phyloP scores from a whole-genome alignment of 2,113 vertebrate species.

The Aphyosemion australe region DNA sequence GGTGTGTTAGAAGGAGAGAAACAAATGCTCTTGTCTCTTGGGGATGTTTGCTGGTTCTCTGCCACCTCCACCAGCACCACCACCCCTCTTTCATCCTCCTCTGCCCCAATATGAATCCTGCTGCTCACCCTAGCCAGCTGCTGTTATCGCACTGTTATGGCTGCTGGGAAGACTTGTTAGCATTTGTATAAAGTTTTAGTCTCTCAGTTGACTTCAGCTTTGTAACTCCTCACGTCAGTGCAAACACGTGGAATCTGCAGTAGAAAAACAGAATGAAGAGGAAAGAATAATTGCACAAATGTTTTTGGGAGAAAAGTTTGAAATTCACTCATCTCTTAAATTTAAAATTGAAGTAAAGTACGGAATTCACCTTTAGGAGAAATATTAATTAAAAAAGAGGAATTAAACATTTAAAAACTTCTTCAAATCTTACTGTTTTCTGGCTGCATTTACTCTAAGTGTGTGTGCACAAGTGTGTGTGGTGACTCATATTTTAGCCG shows the following conservation, averaged over 20 bases:
- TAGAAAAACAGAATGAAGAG: background rate
- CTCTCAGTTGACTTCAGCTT: background rate
- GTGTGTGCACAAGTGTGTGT: constrained; percentile 9
- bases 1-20: constrained; percentile 2
- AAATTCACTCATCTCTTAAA: no score
- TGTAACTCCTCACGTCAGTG: no score
- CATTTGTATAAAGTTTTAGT: background rate
- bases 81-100: constrained; percentile 2
- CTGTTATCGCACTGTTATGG: background rate
- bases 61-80: constrained; percentile 5
- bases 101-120: constrained; percentile 49
- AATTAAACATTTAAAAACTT: constrained; percentile 4
- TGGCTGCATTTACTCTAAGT: background rate
- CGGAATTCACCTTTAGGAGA: background rate
- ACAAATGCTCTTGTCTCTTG: constrained; percentile 31
- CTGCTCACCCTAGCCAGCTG: constrained; percentile 1
- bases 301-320: no score
- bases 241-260: no score
- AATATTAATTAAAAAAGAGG: background rate
- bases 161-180: no score
- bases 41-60: constrained; percentile 38
- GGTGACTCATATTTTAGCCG: constrained; percentile 50
- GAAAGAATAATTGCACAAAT: no score
- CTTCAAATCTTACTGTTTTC: constrained; percentile 26
- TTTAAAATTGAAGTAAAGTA: no score